phyloP scores from a whole-genome alignment of 64 coral and sea anemone species.

The Anthopleura sola region DNA sequence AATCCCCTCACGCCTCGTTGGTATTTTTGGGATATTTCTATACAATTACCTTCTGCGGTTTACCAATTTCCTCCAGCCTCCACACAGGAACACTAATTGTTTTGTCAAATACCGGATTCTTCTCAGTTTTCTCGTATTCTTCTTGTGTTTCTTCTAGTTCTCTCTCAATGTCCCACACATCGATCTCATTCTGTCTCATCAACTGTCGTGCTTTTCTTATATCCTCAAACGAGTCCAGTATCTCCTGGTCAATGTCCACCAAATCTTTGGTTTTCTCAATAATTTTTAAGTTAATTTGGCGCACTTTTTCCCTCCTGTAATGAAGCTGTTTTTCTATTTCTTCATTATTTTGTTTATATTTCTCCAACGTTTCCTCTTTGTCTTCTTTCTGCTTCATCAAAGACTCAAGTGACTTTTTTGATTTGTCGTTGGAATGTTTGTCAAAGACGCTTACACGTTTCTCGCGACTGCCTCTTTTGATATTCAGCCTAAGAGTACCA shows the following conservation, averaged over 20 bases:
- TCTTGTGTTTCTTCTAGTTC: slow-evolving; percentile 71
- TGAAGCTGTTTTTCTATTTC: slow-evolving; percentile 28
- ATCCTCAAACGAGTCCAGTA: slow-evolving; percentile 58
- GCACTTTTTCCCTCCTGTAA: slow-evolving; percentile 18
- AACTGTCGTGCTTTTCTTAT: slow-evolving; percentile 43
- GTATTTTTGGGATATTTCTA: background rate
- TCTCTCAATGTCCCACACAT: slow-evolving; percentile 63
- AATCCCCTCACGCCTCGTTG: too few relatives aligned
- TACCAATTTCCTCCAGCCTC: slow-evolving; percentile 34
- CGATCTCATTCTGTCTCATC: slow-evolving; percentile 74
- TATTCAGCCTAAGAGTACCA: background rate
- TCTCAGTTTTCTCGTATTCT: slow-evolving; percentile 58
- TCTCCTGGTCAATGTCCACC: slow-evolving; percentile 46
- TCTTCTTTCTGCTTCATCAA: slow-evolving; percentile 58
- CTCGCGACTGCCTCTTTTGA: slow-evolving; percentile 23
- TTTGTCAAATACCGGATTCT: slow-evolving; percentile 30
- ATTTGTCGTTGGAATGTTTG: slow-evolving; percentile 51
- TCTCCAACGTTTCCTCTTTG: slow-evolving; percentile 56
- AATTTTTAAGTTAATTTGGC: slow-evolving; percentile 19
- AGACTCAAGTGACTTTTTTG: slow-evolving; percentile 22
- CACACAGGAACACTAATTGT: slow-evolving; percentile 33
- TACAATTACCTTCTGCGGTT: slow-evolving; percentile 50
- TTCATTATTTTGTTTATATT: slow-evolving; percentile 7
- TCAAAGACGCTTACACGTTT: slow-evolving; percentile 27
- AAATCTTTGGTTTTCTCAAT: slow-evolving; percentile 67